These are phyloP conservation scores for Pungitius pungitius DNA, from an alignment of 2,113 vertebrate genomes.

Conservation along the genomic window DNA sequence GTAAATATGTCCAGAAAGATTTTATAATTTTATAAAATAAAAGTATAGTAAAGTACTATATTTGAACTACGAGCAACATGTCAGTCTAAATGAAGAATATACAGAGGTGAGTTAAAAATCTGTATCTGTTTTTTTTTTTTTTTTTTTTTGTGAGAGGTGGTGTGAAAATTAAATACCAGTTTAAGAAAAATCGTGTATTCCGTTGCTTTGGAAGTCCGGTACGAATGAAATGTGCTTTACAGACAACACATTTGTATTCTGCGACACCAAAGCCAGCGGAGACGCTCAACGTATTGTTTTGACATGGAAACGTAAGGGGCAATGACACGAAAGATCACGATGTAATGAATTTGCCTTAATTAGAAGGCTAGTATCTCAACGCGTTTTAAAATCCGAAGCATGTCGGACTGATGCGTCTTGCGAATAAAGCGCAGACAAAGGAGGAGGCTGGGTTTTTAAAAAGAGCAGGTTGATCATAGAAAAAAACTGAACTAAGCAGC, in stretches of 20 bases:
- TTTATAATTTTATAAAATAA: conserved; percentile 81
- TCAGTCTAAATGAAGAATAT: conserved; percentile 70
- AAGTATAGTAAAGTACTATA: conserved; percentile 67
- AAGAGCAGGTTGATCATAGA: too few relatives aligned
- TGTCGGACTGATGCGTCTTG: background rate
- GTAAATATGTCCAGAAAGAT: conserved; percentile 72
- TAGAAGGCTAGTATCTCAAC: background rate
- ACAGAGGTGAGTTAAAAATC: conserved; percentile 58
- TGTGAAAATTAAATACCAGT: conserved; percentile 67
- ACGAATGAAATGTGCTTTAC: background rate
- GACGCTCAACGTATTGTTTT: background rate
- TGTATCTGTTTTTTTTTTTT: conserved; percentile 51
- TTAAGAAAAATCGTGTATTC: background rate
- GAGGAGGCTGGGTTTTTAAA: too few relatives aligned
- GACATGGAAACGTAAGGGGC: background rate
- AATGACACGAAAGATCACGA: background rate
- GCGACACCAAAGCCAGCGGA: background rate
- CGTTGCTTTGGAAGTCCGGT: background rate
- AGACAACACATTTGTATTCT: background rate
- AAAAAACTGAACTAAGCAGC: too few relatives aligned
- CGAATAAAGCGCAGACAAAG: too few relatives aligned
- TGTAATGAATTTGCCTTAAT: background rate
- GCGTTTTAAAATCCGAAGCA: background rate
- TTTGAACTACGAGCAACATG: conserved; percentile 61
- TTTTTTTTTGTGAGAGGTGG: conserved; percentile 67